Percentiles rank a stretch among this genome's conserved stretches.
Evolutionary conservation across 2,888 invertebrate species (phyloP).

Genomic region (Euplagia quadripunctaria): DNA sequence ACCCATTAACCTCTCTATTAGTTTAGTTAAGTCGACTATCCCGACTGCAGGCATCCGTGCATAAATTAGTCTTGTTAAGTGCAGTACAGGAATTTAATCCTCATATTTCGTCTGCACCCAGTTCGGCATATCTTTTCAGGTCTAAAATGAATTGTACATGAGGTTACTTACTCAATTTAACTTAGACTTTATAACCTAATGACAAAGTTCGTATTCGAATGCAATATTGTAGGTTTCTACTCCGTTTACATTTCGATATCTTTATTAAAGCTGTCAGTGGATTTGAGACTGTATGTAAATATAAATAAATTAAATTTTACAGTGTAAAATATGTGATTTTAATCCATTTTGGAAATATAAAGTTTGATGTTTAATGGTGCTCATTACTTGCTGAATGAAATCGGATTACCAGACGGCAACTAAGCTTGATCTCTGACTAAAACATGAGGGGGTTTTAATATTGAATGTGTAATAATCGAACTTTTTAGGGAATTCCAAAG

Average conservation of each 20-base stretch:
- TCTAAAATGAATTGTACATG: conserved; percentile 74
- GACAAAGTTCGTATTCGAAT: conserved; percentile 62
- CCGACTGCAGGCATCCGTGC: conserved; percentile 73
- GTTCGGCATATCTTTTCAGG: conserved; percentile 84
- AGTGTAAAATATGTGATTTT: conserved; percentile 23
- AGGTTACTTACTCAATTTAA: conserved; percentile 54
- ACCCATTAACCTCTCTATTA: conserved; percentile 84
- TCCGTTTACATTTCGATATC: conserved; percentile 37
- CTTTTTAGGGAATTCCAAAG: conserved; percentile 37
- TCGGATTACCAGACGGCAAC: conserved; percentile 76
- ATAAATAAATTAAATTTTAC: conserved; percentile 35
- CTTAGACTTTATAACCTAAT: conserved; percentile 56
- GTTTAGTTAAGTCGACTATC: conserved; percentile 77
- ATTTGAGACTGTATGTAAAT: conserved; percentile 12
- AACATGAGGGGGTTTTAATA: conserved; percentile 70
- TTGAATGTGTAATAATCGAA: conserved; percentile 61
- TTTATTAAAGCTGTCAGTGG: background rate
- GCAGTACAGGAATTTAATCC: conserved; percentile 87
- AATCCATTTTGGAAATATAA: conserved; percentile 47
- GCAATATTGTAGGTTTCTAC: conserved; percentile 30
- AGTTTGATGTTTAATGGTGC: conserved; percentile 73
- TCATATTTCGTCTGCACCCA: conserved; percentile 85
- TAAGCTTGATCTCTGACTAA: conserved; percentile 75
- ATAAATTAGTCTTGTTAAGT: conserved; percentile 87
- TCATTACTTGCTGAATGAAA: conserved; percentile 82